Conservation (phyloP, 53 echinoderm and acorn worm species). For the Zoroaster sp. region DNA sequence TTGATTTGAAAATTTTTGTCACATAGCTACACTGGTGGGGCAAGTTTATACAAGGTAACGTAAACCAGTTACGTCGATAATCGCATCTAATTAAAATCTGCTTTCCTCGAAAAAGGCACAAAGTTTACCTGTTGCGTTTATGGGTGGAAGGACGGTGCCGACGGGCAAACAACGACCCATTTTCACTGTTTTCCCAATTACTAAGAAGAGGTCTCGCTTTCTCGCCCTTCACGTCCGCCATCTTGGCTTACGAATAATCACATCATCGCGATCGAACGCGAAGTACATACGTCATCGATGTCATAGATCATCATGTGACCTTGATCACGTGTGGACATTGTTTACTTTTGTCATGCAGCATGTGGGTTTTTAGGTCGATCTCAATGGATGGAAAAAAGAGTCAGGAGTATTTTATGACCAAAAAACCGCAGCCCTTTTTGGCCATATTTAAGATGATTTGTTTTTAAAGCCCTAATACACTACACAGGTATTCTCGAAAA, state of each 20-base stretch:
- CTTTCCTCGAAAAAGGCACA: neutral
- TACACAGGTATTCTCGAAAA: too few species aligned
- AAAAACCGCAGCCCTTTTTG: too few species aligned
- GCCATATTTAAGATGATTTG: too few species aligned
- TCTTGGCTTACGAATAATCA: constrained; percentile 40
- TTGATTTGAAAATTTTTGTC: too few species aligned
- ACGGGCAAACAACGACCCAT: constrained; percentile 42
- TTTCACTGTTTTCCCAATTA: constrained; percentile 61
- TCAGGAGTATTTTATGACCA: too few species aligned
- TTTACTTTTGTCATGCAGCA: neutral
- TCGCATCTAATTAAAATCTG: too few species aligned
- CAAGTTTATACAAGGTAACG: too few species aligned
- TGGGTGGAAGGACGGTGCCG: constrained; percentile 35
- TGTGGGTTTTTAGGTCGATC: neutral
- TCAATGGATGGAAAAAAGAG: too few species aligned
- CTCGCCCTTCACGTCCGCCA: constrained; percentile 71
- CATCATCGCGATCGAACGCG: too few species aligned
- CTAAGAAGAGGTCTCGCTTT: constrained; percentile 77
- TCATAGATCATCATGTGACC: constrained; percentile 9
- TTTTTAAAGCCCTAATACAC: too few species aligned
- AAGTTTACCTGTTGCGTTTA: constrained; percentile 49
- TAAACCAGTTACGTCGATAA: too few species aligned
- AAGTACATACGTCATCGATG: neutral
- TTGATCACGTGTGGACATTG: constrained; percentile 24
- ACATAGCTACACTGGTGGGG: too few species aligned